These are phyloP conservation scores for Rachycentron canadum DNA, from an alignment of 2,797 vertebrate genomes.

Conservation along the genomic window DNA sequence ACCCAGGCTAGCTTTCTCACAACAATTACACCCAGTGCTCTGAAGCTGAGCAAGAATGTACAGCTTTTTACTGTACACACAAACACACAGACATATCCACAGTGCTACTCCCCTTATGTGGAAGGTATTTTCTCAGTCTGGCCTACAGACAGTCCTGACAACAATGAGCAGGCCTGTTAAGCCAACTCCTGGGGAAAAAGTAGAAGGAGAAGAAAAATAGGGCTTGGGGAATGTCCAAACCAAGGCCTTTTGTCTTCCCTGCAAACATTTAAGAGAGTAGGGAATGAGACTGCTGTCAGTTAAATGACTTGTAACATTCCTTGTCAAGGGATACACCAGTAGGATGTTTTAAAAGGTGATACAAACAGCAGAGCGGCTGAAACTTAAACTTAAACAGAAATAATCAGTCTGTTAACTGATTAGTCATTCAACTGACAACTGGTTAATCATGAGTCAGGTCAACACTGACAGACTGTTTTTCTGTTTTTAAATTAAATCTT, in stretches of 20 bases:
- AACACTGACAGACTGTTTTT: neutral
- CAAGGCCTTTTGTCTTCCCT: constrained; percentile 72
- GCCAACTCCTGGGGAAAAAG: constrained; percentile 76
- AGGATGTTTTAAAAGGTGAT: constrained; percentile 62
- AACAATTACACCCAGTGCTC: constrained; percentile 56
- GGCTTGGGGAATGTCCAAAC: constrained; percentile 75
- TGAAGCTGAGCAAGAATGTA: constrained; percentile 53
- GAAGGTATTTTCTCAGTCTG: constrained; percentile 80
- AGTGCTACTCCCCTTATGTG: constrained; percentile 74
- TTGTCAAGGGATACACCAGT: constrained; percentile 66
- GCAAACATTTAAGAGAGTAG: constrained; percentile 70
- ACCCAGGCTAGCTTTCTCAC: constrained; percentile 48
- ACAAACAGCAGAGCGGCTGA: constrained; percentile 42
- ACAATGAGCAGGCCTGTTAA: constrained; percentile 83
- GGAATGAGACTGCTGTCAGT: constrained; percentile 77
- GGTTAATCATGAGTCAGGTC: neutral
- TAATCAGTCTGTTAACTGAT: neutral
- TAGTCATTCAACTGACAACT: neutral
- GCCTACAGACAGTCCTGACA: constrained; percentile 78
- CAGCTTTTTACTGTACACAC: constrained; percentile 45
- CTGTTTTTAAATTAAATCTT: neutral
- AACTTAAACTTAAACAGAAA: constrained; percentile 19
- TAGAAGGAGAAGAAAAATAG: constrained; percentile 71
- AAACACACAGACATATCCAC: constrained; percentile 52
- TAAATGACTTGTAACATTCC: constrained; percentile 84